Base-by-base conservation (phyloP, 2,888 invertebrate genomes). In the Oeneis ivallda region DNA sequence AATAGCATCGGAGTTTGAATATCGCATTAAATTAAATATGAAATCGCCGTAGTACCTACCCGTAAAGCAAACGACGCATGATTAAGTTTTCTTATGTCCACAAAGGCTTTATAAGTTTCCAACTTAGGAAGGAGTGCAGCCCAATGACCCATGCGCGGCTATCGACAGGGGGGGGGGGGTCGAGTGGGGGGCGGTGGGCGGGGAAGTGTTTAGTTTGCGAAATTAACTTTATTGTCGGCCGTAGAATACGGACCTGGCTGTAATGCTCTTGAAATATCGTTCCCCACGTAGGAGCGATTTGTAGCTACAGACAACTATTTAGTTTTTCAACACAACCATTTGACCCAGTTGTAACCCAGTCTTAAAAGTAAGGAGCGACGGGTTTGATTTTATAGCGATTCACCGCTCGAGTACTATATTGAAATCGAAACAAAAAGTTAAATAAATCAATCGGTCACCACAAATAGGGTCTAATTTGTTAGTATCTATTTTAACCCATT, bases 201-300 rank as follows among this genome's bases (percentile, higher is more conserved):
- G 72, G 71, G 65, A 75, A 77, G 77, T 81, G 81, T 82, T 83
- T 80, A 81, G 79, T 75, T 79, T 79, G 81, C 77, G 79, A 82
- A 83, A 86, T 86, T 84, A 85, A 84, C 79, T 84, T 82, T 80
- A 84, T 83, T 84, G 84, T 83, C 74, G 73, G 74, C 73, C 72
- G 64, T 65, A 61, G 69, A 67, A 65, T 65, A 67, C 69, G 70
- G 67, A 64, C 58, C 70, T 69, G 58, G 66, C 54, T 63, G 76
- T 79, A 78, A 79, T 79, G 70, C 65, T 70, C 70, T 71, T 70
- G 66, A 71, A 71, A 71, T 71, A 70, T 69, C 65, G 67, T 60
- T 65, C 52, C 53, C 62, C 52, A 61, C 64, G 67, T 64, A 59
- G 62, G 54, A 62, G 62, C 60, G 70, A 67, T 64, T 64, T 57